Evolutionary conservation across 1,140 invertebrate species (phyloP).

Genomic region (Hirudo medicinalis): DNA sequence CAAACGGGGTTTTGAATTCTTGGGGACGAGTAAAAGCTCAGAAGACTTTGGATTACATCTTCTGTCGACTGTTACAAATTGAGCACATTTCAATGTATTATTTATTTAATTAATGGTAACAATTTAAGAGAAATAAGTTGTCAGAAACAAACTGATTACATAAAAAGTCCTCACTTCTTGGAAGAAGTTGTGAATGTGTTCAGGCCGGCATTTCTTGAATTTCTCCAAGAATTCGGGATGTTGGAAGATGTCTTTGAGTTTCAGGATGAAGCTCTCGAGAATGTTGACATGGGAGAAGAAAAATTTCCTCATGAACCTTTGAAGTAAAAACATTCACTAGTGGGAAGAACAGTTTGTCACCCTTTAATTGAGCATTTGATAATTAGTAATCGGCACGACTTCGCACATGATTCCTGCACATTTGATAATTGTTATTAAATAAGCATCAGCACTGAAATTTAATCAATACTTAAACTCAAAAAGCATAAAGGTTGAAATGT

Average conservation of each 20-base stretch:
- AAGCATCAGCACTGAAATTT: neutral
- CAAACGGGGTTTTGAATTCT: neutral
- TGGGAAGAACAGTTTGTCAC: no score
- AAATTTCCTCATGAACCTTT: conserved; percentile 42
- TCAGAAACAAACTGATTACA: neutral
- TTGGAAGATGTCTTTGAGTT: conserved; percentile 47
- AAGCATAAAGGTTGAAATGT: no score
- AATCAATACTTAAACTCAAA: neutral
- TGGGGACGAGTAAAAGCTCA: neutral
- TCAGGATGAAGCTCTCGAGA: conserved; percentile 61
- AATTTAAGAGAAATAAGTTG: no score
- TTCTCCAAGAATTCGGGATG: conserved; percentile 43
- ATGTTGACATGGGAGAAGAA: conserved; percentile 66
- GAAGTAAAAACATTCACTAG: neutral
- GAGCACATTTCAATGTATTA: no score
- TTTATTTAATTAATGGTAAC: no score
- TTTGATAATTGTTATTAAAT: no score
- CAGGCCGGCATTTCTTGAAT: conserved; percentile 6
- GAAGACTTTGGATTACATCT: neutral
- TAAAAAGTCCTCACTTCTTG: conserved; percentile 6
- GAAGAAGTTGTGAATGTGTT: neutral
- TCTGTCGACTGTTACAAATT: neutral
- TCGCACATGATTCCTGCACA: no score
- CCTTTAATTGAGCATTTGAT: no score
- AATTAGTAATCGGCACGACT: no score